Conservation (phyloP, 1,140 invertebrate genomes). For the Camponotus pennsylvanicus region DNA sequence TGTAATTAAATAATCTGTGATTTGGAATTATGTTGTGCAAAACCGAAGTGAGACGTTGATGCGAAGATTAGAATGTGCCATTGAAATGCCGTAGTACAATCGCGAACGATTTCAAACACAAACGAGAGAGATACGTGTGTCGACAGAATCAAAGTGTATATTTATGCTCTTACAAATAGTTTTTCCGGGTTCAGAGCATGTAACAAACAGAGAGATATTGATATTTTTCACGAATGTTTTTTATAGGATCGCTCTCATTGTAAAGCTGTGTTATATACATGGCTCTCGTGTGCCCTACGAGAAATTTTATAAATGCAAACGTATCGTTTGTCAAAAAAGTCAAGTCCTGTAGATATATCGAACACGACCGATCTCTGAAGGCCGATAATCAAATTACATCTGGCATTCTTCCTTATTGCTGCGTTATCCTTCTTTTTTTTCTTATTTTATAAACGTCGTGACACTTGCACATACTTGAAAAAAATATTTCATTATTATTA, state of each 20-base stretch:
- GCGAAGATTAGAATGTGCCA: constrained; percentile 52
- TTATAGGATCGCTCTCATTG: constrained; percentile 43
- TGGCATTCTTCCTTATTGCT: constrained; percentile 70
- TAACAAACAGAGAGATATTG: constrained; percentile 19
- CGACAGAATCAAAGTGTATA: constrained; percentile 55
- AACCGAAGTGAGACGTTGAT: neutral
- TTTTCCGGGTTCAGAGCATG: constrained; percentile 40
- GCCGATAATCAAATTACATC: constrained; percentile 32
- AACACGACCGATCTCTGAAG: constrained; percentile 24
- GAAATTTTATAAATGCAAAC: constrained; percentile 33
- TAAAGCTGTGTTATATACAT: constrained; percentile 36
- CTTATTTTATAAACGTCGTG: constrained; percentile 17
- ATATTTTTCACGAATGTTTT: constrained; percentile 58
- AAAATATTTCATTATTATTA: neutral
- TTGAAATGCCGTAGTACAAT: constrained; percentile 54
- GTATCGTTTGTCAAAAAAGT: constrained; percentile 30
- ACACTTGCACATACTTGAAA: constrained; percentile 12
- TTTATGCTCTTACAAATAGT: constrained; percentile 53
- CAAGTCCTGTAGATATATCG: constrained; percentile 32
- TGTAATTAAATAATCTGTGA: constrained; percentile 44
- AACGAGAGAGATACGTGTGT: constrained; percentile 26
- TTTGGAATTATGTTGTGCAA: constrained; percentile 35
- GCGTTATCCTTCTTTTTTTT: constrained; percentile 61
- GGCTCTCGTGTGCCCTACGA: constrained; percentile 10
- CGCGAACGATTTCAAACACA: constrained; percentile 44